Evolutionary conservation across 2,113 vertebrate genomes (phyloP).

Genomic region (Ammodramus savannarum): DNA sequence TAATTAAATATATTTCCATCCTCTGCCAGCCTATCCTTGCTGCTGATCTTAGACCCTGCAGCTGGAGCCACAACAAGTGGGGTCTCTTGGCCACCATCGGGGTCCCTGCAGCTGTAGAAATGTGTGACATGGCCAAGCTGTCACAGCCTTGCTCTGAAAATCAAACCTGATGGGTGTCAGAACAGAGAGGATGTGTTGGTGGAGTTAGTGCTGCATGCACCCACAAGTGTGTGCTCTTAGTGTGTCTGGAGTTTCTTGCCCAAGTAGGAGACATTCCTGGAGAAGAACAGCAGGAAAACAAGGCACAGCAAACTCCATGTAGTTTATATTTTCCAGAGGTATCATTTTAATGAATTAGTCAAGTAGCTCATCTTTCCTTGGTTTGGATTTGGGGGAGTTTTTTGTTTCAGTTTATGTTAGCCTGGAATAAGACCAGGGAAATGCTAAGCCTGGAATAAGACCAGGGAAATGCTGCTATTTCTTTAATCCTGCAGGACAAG

Average conservation of each 20-base stretch:
- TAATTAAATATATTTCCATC: not conserved
- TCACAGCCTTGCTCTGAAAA: not conserved
- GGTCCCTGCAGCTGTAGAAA: not conserved
- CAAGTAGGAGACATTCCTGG: not conserved
- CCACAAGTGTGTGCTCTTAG: not conserved
- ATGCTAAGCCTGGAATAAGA: not conserved
- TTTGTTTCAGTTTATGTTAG: not conserved
- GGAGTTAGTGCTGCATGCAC: not conserved
- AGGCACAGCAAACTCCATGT: not conserved
- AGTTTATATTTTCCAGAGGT: not conserved
- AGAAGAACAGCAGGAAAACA: not conserved
- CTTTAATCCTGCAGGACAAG: not conserved
- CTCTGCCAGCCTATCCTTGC: not conserved
- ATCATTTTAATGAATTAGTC: not conserved
- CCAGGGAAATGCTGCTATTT: not conserved
- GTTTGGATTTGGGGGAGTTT: not conserved
- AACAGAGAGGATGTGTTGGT: not conserved
- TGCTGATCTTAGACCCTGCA: not conserved
- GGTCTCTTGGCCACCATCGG: rapidly evolving
- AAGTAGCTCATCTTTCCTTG: not conserved
- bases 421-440: not conserved
- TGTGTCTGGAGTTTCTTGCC: not conserved
- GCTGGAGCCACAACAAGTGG: not conserved
- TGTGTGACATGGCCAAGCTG: not conserved
- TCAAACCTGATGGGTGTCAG: not conserved